Base-by-base conservation (phyloP, 2,113 vertebrate genomes). In the Theristicus caerulescens region DNA sequence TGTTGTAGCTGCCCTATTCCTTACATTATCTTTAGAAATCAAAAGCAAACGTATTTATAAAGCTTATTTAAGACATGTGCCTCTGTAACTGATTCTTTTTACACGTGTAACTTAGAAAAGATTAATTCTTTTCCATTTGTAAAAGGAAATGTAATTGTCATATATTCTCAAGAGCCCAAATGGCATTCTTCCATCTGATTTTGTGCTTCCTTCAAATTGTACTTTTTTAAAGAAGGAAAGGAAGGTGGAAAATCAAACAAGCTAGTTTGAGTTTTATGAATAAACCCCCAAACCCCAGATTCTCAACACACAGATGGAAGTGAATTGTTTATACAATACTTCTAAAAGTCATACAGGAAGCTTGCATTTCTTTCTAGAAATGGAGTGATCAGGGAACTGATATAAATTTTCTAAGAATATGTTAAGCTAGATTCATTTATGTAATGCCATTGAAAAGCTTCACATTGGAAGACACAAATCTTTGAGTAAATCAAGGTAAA, bases 131-230 rank as follows among this genome's bases (percentile, higher is more conserved):
- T 76, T 88, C 82, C 26, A 36, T 90, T 82, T 94, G 42, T 38
- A 74, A 95, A 90, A n/a, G 70, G 38, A 87, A 92, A 93, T 38
- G 18, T 61, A 73, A 90, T 89, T 93, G 54, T 85, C n/a, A 71
- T n/a, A 47, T 78, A 90, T 66, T 88, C 82, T 94, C 71, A 92
- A 82, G 86, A 91, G 66, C 42, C 44, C 47, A 52, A 42, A 26
- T 17, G 76, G 34, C 69, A 31, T 92, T 95, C 84, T 85, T 90
- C 82, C 46, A n/a, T 59, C 51, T 49, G 42, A 90, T 88, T 88
- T 44, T 88, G 9, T 78, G 38, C 40, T 61, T 86, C 76, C 64
- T 94, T 95, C 77, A 86, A 32, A 65, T 18, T 87, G 18, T 42
- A 34, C 38, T 13, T 86, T 94, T 91, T 88, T 70, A 74, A 88